Conservation (phyloP, 2,113 vertebrate genomes). For the Monarcha castaneiventris region DNA sequence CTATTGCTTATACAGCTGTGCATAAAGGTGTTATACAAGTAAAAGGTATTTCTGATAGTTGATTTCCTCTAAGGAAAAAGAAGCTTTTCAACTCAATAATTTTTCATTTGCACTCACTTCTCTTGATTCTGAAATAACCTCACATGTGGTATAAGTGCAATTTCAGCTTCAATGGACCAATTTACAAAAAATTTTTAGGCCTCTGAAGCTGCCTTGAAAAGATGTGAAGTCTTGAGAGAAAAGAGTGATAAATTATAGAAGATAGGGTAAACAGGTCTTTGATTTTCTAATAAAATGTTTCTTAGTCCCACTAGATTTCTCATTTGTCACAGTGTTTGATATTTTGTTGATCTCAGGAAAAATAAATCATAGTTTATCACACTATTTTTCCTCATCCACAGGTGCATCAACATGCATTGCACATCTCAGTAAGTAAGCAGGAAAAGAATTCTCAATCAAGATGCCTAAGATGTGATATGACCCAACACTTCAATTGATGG, state of each 20-base stretch:
- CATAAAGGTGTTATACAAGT: background rate
- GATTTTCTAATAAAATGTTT: constrained; percentile 62
- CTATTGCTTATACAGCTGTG: background rate
- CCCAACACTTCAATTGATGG: constrained; percentile 16
- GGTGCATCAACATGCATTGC: constrained; percentile 19
- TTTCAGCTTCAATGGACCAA: background rate
- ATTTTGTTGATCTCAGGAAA: constrained; percentile 33
- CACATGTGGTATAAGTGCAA: background rate
- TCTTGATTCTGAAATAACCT: background rate
- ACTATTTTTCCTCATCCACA: constrained; percentile 6
- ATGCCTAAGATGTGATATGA: background rate
- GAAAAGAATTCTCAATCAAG: constrained; percentile 36
- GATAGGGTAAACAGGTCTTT: constrained; percentile 39
- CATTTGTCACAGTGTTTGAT: constrained; percentile 54
- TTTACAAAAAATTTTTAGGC: background rate
- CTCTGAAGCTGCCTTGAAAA: background rate
- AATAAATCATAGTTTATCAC: constrained; percentile 64
- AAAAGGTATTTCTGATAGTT: background rate
- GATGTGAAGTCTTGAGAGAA: constrained; percentile 3
- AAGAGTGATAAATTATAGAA: constrained; percentile 54
- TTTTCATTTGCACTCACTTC: background rate
- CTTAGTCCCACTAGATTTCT: constrained; percentile 10
- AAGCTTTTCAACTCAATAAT: background rate
- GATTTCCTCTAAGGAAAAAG: background rate
- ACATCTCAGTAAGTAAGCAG: background rate